Percentiles rank a stretch among this genome's conserved stretches.
Evolutionary conservation across 2,113 vertebrate genomes (phyloP).

Genomic region (Campylorhamphus procurvoides): DNA sequence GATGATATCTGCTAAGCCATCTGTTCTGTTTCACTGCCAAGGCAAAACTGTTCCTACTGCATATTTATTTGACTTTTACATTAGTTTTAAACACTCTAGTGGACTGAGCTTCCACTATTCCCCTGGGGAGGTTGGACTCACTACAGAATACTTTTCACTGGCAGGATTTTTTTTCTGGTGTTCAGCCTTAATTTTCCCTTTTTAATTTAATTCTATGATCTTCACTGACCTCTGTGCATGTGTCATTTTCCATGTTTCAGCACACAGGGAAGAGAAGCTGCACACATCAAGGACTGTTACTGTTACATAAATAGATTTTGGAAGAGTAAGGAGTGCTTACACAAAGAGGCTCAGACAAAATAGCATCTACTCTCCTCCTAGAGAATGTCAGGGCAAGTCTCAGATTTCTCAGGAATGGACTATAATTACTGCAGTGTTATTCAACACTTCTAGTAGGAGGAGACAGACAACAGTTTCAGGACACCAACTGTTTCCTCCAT

Average conservation of each 20-base stretch:
- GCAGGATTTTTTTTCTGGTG: neutral
- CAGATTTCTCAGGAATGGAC: neutral
- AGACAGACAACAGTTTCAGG: neutral
- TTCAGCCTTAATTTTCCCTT: neutral
- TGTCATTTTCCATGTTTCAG: neutral
- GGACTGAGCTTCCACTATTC: neutral
- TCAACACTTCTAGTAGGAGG: neutral
- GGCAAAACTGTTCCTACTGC: neutral
- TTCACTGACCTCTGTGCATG: neutral
- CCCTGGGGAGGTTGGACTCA: neutral
- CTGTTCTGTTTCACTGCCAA: slow-evolving; percentile 22
- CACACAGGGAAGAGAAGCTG: neutral
- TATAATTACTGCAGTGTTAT: neutral
- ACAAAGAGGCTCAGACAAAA: neutral
- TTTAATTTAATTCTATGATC: neutral
- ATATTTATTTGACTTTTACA: slow-evolving; percentile 17
- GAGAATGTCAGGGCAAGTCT: neutral
- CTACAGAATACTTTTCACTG: neutral
- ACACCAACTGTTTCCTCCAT: neutral
- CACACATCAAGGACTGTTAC: neutral
- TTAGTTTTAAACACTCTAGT: neutral
- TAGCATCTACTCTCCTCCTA: neutral
- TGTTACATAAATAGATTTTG: neutral
- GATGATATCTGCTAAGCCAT: slow-evolving; percentile 26
- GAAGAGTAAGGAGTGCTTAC: neutral